A percentile compares a stretch with the other conserved stretches of the same genome.
phyloP scores from a whole-genome alignment of 2,888 invertebrate species.

The Polyommatus iphigenia region DNA sequence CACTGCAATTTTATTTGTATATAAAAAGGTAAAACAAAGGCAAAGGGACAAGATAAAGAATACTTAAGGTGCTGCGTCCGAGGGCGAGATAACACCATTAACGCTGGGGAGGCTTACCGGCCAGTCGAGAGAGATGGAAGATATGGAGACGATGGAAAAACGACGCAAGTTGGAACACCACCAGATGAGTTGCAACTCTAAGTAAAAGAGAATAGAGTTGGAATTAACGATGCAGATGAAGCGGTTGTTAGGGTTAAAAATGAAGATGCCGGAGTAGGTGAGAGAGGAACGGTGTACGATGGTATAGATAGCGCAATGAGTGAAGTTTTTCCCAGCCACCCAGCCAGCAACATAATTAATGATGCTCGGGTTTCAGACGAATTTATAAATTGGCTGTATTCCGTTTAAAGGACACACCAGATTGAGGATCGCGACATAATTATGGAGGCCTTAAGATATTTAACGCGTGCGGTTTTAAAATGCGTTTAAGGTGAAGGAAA shows the following conservation, averaged over 20 bases:
- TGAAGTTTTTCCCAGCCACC: constrained; percentile 80
- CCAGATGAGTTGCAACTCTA: too few relatives aligned
- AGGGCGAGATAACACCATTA: constrained; percentile 78
- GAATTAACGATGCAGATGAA: constrained; percentile 40
- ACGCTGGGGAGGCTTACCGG: constrained; percentile 71
- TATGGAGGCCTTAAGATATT: constrained; percentile 40
- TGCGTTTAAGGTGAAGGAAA: neutral
- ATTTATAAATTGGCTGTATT: constrained; percentile 79
- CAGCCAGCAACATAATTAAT: constrained; percentile 81
- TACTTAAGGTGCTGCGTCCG: constrained; percentile 79
- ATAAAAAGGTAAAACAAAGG: constrained; percentile 65
- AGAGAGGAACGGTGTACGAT: constrained; percentile 67
- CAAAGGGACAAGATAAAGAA: constrained; percentile 78
- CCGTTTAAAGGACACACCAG: constrained; percentile 67
- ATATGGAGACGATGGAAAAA: constrained; percentile 44
- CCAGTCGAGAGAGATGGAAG: constrained; percentile 62
- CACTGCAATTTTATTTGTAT: neutral
- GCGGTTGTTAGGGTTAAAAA: constrained; percentile 5
- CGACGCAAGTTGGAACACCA: constrained; percentile 17
- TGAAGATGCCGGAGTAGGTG: constrained; percentile 49
- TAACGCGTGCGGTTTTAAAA: neutral
- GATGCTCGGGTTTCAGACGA: constrained; percentile 76
- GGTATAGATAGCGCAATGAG: constrained; percentile 77
- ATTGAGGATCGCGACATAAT: constrained; percentile 60
- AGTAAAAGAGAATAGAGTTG: constrained; percentile 12